Percentiles rank a stretch among this genome's conserved stretches.
Conservation (phyloP, 2,888 invertebrate genomes). For the Meteorus cinctellus region DNA sequence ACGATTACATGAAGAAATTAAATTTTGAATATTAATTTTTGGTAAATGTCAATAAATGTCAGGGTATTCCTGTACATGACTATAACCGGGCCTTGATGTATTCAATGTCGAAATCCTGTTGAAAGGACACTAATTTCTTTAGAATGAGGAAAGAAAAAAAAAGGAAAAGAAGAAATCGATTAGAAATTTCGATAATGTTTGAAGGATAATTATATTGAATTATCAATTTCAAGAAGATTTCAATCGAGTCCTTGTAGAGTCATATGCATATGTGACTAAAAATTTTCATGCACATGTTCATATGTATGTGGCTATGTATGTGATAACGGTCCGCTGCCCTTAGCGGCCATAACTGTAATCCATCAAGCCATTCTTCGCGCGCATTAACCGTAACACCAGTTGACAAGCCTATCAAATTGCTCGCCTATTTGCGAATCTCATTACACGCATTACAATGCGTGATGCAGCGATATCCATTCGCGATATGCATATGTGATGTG, state of each 20-base stretch:
- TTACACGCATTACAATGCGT: constrained; percentile 64
- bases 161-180: not conserved
- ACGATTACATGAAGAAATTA: not conserved
- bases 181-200: constrained; percentile 12
- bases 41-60: constrained; percentile 41
- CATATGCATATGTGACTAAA: not conserved
- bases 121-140: not conserved
- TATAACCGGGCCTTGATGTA: not conserved
- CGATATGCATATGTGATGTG: constrained; percentile 47
- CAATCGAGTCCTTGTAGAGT: not conserved
- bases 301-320: constrained; percentile 10
- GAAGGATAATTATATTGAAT: not conserved
- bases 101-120: not conserved
- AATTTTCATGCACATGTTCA: not conserved
- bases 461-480: constrained; percentile 60
- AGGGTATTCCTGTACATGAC: constrained; percentile 15
- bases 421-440: constrained; percentile 64
- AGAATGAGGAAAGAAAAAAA: not conserved
- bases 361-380: constrained; percentile 60
- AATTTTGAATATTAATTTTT: constrained; percentile 31
- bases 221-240: constrained; percentile 6
- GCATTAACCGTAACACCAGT: constrained; percentile 63
- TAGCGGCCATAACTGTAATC: constrained; percentile 58
- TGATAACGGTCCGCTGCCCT: constrained; percentile 48
- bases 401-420: constrained; percentile 68